Evolutionary conservation across 2,888 invertebrate species (phyloP).

Genomic region (Drosophila peninsularis): DNA sequence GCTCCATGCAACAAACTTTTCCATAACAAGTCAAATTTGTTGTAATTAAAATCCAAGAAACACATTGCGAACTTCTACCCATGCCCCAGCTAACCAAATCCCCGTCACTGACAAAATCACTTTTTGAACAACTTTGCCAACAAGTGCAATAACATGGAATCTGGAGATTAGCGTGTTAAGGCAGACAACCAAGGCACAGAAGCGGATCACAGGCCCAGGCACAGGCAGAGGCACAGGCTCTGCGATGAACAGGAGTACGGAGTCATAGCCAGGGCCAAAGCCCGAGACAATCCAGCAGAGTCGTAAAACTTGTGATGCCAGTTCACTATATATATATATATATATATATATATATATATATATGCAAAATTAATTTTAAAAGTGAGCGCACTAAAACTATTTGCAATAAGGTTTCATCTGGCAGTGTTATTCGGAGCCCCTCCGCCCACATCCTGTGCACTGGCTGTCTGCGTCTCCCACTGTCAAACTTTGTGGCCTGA

Average conservation of each 20-base stretch:
- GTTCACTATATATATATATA: slow-evolving; percentile 3
- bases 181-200: slow-evolving; percentile 47
- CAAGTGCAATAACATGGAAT: slow-evolving; percentile 81
- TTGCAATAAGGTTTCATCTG: slow-evolving; percentile 57
- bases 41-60: slow-evolving; percentile 79
- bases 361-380: slow-evolving; percentile 77
- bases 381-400: slow-evolving; percentile 65
- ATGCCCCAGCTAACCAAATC: slow-evolving; percentile 4
- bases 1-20: slow-evolving; percentile 59
- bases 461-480: slow-evolving; percentile 15
- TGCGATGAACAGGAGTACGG: slow-evolving; percentile 2
- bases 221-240: not conserved
- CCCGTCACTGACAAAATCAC: slow-evolving; percentile 67
- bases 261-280: slow-evolving; percentile 14
- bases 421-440: slow-evolving; percentile 18
- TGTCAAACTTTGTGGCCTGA: slow-evolving; percentile 58
- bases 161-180: slow-evolving; percentile 78
- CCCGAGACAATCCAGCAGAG: slow-evolving; percentile 43
- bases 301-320: slow-evolving; percentile 64
- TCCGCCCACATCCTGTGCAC: not conserved
- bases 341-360: slow-evolving; percentile 8
- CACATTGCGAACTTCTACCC: slow-evolving; percentile 64
- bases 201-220: slow-evolving; percentile 9
- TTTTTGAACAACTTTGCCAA: slow-evolving; percentile 77
- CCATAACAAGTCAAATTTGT: slow-evolving; percentile 73